Conservation (phyloP, 2,797 vertebrate species). For the Brotula barbata region DNA sequence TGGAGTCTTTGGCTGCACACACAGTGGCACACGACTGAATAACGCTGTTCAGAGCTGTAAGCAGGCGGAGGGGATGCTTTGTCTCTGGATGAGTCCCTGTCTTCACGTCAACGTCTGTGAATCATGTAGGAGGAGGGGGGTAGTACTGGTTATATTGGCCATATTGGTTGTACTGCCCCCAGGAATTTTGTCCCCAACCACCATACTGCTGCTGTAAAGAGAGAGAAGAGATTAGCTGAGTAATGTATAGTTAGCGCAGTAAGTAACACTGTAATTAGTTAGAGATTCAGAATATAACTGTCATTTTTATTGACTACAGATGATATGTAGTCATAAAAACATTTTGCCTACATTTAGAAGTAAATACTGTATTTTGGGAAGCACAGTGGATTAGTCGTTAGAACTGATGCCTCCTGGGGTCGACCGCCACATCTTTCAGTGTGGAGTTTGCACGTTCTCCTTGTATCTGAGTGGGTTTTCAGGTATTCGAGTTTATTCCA, state of each 20-base stretch:
- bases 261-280: too few species aligned
- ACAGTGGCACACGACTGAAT: constrained; percentile 33
- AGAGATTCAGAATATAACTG: too few species aligned
- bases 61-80: constrained; percentile 52
- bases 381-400: too few species aligned
- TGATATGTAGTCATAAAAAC: too few species aligned
- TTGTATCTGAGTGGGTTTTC: too few species aligned
- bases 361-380: too few species aligned
- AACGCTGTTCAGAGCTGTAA: constrained; percentile 34
- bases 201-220: constrained; percentile 83
- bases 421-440: too few species aligned
- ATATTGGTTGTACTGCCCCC: constrained; percentile 87
- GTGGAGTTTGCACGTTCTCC: too few species aligned
- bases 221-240: fast-evolving
- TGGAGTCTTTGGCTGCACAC: constrained; percentile 18
- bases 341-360: too few species aligned
- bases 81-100: constrained; percentile 39
- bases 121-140: constrained; percentile 92
- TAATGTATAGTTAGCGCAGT: background rate
- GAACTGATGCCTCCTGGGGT: too few species aligned
- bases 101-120: constrained; percentile 27
- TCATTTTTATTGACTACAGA: too few species aligned
- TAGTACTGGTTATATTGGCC: constrained; percentile 95
- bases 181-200: constrained; percentile 88
- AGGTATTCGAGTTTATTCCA: too few species aligned